These are phyloP conservation scores for Poecilia wingei DNA, from an alignment of 2,797 vertebrate species.

Conservation along the genomic window DNA sequence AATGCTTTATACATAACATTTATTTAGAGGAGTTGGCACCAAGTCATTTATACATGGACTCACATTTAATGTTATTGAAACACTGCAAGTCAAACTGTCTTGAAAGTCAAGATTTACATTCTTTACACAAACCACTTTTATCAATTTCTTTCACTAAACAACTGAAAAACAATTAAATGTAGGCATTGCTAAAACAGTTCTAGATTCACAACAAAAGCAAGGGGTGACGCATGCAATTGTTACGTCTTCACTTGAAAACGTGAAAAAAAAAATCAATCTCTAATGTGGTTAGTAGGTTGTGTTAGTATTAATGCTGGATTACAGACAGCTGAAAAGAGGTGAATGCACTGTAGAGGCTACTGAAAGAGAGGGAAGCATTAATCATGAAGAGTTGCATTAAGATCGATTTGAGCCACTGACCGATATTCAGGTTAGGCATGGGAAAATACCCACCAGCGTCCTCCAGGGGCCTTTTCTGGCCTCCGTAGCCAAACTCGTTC, in stretches of 20 bases:
- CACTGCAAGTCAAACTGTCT: too few species aligned
- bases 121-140: background rate
- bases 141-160: background rate
- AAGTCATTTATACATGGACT: background rate
- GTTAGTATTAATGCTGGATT: constrained; percentile 8
- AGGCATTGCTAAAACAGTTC: background rate
- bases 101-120: too few species aligned
- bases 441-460: constrained; percentile 94
- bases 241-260: background rate
- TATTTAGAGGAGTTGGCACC: background rate
- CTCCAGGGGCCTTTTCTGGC: constrained; percentile 98
- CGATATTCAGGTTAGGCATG: constrained; percentile 83
- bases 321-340: constrained; percentile 10
- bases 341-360: constrained; percentile 26
- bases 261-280: background rate
- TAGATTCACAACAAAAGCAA: constrained; percentile 9
- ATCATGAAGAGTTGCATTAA: constrained; percentile 66
- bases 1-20: background rate
- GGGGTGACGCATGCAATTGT: constrained; percentile 32
- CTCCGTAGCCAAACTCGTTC: constrained; percentile 94
- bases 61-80: background rate
- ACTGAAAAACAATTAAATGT: background rate
- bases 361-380: constrained; percentile 62
- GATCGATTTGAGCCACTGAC: constrained; percentile 80
- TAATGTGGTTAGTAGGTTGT: constrained; percentile 12